Evolutionary conservation across 1,140 invertebrate genomes (phyloP), one percentile per base, ranked within the genome.

Genomic region (Calephelis virginiensis): DNA sequence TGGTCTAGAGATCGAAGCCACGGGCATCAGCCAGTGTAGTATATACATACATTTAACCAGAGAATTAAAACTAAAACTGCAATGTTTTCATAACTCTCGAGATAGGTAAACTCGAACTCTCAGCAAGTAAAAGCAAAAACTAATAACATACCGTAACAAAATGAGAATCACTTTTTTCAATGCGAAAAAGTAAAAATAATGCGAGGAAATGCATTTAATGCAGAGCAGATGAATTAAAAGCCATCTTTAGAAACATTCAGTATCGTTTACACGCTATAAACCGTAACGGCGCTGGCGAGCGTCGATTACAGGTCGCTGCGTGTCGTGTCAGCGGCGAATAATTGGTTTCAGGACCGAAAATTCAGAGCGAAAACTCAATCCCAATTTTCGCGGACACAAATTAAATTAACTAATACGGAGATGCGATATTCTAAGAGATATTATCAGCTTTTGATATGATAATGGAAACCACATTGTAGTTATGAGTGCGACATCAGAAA

Each of bases 221-320:
- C 53, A 56, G 53, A 28, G 53, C 17, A 56, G 53, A 28, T 37
- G 14, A 53, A 53, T 53, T 53, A 53, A 56, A 56, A 56, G 12
- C 56, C 37, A 59, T 59, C 56, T 59, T 59, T 59, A 59, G 56
- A 38, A 59, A 38, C 56, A 56, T 53, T 53, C 50, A 17, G 50
- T 53, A 53, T 53, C 17, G 17, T 56, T 56, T 37, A 59, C 56
- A 38, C 37, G 56, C 17, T 12, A 28, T 38, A 59, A 56, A 38
- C 56, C 17, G 56, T 38, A 38, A 59, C 56, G n/a, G 56, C 28
- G 28, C 56, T 11, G 37, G 12, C 37, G 56, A 40, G 56, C 56
- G 37, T 59, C 56, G 56, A 59, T 59, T 59, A 59, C 56, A 59
- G 56, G 10, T 37, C 17, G 9, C 53, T 28, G 56, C 8, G 37